Base-by-base conservation (phyloP, 2,113 vertebrate genomes). In the Redunca redunca region DNA sequence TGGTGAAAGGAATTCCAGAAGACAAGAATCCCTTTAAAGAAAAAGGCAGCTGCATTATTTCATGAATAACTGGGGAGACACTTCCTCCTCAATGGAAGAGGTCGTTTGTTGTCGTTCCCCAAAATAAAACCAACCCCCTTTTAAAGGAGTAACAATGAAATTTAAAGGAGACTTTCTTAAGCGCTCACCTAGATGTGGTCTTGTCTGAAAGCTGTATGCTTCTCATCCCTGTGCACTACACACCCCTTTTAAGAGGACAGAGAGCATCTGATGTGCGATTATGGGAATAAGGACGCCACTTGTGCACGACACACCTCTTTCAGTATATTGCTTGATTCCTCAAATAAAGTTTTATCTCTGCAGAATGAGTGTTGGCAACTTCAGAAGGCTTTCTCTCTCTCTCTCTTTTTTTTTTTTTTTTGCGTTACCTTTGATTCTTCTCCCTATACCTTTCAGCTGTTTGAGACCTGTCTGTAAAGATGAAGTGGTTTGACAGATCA, bases 21-120 rank as follows among this genome's bases (percentile, higher is more conserved):
- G 99, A 99, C 48, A 99, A 99, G 98, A 99, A 99, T 97, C 99
- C 99, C 53, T 99, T 99, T 98, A 99, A 99, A 98, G 99, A 99
- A 98, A 99, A 99, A 99, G 99, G 99, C 94, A 99, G 99, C 97
- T 99, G 99, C 96, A 97, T 99, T 96, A 99, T 99, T 99, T 99
- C 99, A 85, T 99, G 99, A 99, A 43, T 48, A 80, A 93, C 96
- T 93, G 52, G 40, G 52, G 53, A 94, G 74, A 93, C 71, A 52
- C 87, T 46, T 62, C 17, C 53, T 40, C 97, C 40, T 92, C 28
- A 43, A 97, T 98, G 90, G 88, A 87, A 95, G 36, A 88, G 52
- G 46, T 91, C 23, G 13, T 84, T 82, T 60, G 57, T 88, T 90
- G 74, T 67, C 50, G 3, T 71, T 97, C 85, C 46, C 48, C 7